Evolutionary conservation across 2,797 vertebrate genomes (phyloP), one percentile per base, ranked within the genome.

Genomic region (Cyprinodon diabolis): DNA sequence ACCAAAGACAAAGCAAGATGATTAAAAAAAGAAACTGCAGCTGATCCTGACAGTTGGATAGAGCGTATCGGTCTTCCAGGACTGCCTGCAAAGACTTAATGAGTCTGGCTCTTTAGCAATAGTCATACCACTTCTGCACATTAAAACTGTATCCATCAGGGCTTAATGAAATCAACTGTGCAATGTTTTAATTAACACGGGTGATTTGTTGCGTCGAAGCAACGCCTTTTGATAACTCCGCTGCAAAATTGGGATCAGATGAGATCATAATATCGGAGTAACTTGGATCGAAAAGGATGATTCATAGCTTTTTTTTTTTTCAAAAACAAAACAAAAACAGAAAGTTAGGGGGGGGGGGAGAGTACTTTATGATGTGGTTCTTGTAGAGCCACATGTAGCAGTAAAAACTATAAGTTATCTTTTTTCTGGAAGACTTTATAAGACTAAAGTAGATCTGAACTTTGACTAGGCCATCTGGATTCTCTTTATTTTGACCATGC

Each of bases 71-170:
- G 23, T 9, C 47, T 14, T 48, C 8, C 43, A 47, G 30, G 6
- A 57, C 37, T 69, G 25, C 1, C 4, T 56, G 54, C 65, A 4
- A 45, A 43, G 12, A 23, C 57, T 74, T 23, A 71, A 82, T 82
- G 43, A 76, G 49, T n/a, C 47, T 35, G 14, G 72, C 68, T 76
- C 75, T 52, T 43, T 14, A 62, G 65, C 66, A 43, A 75, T 52
- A 49, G 51, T 49, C 65, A 40, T 17, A 25, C 47, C 56, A 51
- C 66, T 49, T 17, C 72, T 68, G 30, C 8, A 19, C 23, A 78
- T 72, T 77, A 62, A 68, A 74, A 70, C 30, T 56, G 45, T 56
- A 55, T 45, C 47, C 23, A 3, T 8, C 13, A 23, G 15, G 25
- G 70, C 67, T 58, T 35, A 37, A 63, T 51, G 19, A 69, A 77